A percentile compares a stretch with the other conserved stretches of the same genome.
Conservation (phyloP, 1,140 invertebrate genomes). For the Colletes gigas region DNA sequence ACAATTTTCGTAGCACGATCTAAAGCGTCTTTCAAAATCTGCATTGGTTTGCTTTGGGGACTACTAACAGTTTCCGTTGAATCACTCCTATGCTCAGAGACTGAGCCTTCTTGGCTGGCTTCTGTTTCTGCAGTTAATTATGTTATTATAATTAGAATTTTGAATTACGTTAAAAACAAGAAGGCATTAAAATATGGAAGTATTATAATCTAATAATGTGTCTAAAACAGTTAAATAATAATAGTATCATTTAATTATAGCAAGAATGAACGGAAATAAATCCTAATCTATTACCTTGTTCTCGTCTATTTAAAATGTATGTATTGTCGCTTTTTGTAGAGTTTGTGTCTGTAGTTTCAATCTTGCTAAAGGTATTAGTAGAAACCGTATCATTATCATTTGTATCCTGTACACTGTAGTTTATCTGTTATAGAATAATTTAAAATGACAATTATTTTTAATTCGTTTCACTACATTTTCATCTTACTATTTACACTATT, state of each 20-base stretch:
- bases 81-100: neutral
- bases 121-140: slow-evolving; percentile 12
- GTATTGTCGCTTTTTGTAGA: slow-evolving; percentile 49
- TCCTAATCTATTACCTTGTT: neutral
- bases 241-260: neutral
- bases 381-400: neutral
- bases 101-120: neutral
- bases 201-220: neutral
- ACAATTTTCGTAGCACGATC: slow-evolving; percentile 71
- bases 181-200: neutral
- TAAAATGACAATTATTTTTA: neutral
- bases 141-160: slow-evolving; percentile 6
- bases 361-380: neutral
- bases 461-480: neutral
- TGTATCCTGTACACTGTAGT: neutral
- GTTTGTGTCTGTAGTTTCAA: neutral
- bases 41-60: slow-evolving; percentile 46
- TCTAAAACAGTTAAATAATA: neutral
- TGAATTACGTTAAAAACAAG: neutral
- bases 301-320: slow-evolving; percentile 34
- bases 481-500: neutral
- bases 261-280: neutral
- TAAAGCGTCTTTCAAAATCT: slow-evolving; percentile 66
- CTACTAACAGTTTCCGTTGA: neutral
- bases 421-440: slow-evolving; percentile 1